Base-by-base conservation (phyloP, 2,888 invertebrate species). In the Abscondita cerata region DNA sequence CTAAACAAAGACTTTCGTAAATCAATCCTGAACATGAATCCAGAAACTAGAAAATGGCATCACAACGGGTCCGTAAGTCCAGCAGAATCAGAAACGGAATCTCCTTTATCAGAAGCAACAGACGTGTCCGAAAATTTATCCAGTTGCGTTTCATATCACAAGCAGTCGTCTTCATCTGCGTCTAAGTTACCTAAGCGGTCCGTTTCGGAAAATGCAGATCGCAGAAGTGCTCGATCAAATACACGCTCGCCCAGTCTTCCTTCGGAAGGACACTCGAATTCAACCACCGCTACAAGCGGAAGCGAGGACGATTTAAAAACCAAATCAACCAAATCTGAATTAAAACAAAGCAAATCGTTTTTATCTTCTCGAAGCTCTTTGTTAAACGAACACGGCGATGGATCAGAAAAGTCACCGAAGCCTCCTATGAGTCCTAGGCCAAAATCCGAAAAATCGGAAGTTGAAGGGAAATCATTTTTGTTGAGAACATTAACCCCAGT, bases 1-100 rank as follows among this genome's bases (percentile, higher is more conserved):
- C 83, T 86, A 16, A 90, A 90, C 76, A 90, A 91, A 78, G 90
- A 90, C 75, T 89, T 89, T 69, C 82, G 91, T 33, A 91, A 91
- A 76, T 91, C 90, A 0, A 87, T 87, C 0, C 76, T 91, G 11
- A 91, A 91, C 77, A 89, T 90, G 81, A 85, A 83, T 44, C 81
- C 83, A 2, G 81, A 81, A 25, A 76, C 75, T 15, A 76, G 73
- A 64, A 1, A 12, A 11, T 56, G 80, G 6, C 76, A 78, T 58
- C 72, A 83, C 46, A 84, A 82, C 66, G 73, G 79, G 48, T 83
- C 84, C 1, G 81, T 77, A 12, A 83, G 83, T 71, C 82, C 83
- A 0, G 80, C 78, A 0, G 81, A 81, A 48, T 81, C 81, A 1
- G 81, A 81, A 66, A 72, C 71, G 9, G 75, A 81, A 81, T 71